Base-by-base conservation (phyloP, 37 sponge, comb jelly and placozoan species). In the Chondrosia reniformis region DNA sequence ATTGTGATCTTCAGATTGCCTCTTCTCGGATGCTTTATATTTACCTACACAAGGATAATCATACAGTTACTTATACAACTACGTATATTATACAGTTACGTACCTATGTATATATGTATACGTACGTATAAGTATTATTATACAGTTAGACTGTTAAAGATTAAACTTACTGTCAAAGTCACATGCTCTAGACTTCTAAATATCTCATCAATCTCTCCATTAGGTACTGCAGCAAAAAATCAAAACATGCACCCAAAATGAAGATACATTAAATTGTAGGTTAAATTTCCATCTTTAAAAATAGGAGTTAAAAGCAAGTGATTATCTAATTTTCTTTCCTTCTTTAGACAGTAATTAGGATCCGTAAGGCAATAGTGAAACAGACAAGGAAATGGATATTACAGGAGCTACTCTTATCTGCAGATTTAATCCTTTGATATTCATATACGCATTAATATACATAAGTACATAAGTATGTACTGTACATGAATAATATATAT, bases 111-210 rank as follows among this genome's bases (percentile, higher is more conserved):
- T 59, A 59, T 30, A 59, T 59, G 28, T 59, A 30, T 13, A 59
- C 61, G 22, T 49, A 49, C 52, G 15, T 49, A 49, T 15, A 49
- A 15, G 10, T 15, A 19, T 19, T 19, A 10, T 49, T 49, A 10
- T 49, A 28, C 22, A 22, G 36, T 37, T 69, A 30, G 41, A 30
- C 43, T 6, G 2, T 55, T 28, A n/a, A n/a, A n/a, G n/a, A n/a
- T n/a, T n/a, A n/a, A 24, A 67, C 81, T 67, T 49, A 81, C 54
- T 0, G 82, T 87, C 34, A 91, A 64, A 27, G 83, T 67, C 9
- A 91, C 91, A 76, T 91, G 83, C 71, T 91, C 87, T 77, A 91
- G 63, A 30, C 84, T 80, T 40, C 33, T 33, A 37, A 91, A 34
- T 39, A 43, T 44, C 36, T 69, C 72, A 28, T 21, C 32, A 12